Evolutionary conservation across 2,113 vertebrate genomes (phyloP).

Genomic region (Lethenteron camtschaticum): DNA sequence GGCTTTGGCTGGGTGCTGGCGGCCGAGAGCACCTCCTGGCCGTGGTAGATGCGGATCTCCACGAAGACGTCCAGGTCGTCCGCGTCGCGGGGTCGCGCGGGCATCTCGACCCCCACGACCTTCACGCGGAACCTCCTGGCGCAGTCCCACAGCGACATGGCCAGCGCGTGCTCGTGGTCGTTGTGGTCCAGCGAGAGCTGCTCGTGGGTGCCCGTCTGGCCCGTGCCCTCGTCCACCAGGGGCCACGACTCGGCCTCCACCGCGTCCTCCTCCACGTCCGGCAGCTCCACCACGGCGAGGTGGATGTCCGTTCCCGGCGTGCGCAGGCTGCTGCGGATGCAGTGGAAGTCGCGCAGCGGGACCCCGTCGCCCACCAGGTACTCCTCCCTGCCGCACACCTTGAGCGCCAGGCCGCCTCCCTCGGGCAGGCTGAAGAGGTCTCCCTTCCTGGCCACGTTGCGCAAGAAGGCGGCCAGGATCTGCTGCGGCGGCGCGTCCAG

Average conservation of each 20-base stretch:
- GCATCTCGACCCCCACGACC: constrained; percentile 31
- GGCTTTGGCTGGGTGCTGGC: constrained; percentile 20
- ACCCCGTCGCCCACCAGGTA: constrained; percentile 21
- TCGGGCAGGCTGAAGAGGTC: constrained; percentile 7
- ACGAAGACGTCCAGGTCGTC: constrained; percentile 20
- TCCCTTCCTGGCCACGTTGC: constrained; percentile 13
- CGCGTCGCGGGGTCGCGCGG: constrained; percentile 19
- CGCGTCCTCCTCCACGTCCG: constrained; percentile 16
- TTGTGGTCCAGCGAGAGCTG: constrained; percentile 25
- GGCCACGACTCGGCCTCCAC: constrained; percentile 22
- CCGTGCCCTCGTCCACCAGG: constrained; percentile 26
- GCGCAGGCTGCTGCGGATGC: constrained; percentile 29
- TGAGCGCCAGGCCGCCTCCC: constrained; percentile 19
- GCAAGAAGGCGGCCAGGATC: constrained; percentile 16
- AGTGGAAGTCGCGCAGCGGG: constrained; percentile 21
- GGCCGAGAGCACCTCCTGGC: constrained; percentile 23
- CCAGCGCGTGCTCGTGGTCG: constrained; percentile 26
- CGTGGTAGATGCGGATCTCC: constrained; percentile 26
- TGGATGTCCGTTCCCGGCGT: constrained; percentile 19
- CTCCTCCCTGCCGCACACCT: constrained; percentile 30
- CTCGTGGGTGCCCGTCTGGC: constrained; percentile 25
- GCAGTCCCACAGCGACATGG: constrained; percentile 40
- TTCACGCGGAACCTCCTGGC: constrained; percentile 29
- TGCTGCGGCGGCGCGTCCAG: constrained; percentile 14
- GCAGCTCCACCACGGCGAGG: constrained; percentile 20